Evolutionary conservation across 1,140 invertebrate genomes (phyloP).

Genomic region (Diplogasteroides magnus): DNA sequence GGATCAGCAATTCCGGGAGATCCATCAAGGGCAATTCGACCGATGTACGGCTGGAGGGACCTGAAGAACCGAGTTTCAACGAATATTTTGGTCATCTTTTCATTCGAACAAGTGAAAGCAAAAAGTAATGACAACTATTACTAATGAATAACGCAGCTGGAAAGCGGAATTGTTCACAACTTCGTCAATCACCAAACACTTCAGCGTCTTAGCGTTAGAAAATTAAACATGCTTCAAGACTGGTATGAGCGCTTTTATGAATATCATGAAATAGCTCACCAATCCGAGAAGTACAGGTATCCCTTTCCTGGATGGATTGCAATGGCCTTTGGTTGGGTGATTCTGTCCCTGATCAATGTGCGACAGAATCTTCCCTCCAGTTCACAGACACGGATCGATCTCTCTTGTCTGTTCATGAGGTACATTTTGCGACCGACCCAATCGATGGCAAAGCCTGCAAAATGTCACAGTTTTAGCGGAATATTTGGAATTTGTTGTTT

Average conservation of each 20-base stretch:
- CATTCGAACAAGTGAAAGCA: no score
- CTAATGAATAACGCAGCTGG: no score
- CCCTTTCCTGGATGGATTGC: constrained; percentile 89
- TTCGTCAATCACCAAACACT: no score
- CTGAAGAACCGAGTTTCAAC: no score
- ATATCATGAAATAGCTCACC: no score
- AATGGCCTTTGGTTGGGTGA: constrained; percentile 78
- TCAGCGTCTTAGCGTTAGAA: no score
- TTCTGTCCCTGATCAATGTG: constrained; percentile 75
- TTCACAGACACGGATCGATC: constrained; percentile 82
- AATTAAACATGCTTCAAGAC: no score
- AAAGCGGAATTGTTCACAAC: no score
- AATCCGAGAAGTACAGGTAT: constrained; percentile 79
- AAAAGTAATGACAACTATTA: no score
- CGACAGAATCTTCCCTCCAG: constrained; percentile 83
- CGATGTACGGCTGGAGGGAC: constrained; percentile 89
- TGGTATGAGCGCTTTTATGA: no score
- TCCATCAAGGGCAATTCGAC: constrained; percentile 94
- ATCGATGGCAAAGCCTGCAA: constrained; percentile 71
- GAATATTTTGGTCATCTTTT: no score
- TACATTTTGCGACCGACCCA: constrained; percentile 93
- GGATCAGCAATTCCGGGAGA: constrained; percentile 77
- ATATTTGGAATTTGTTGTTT: no score
- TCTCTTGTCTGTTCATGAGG: constrained; percentile 91
- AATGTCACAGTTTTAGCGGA: constrained; percentile 1